phyloP scores from a whole-genome alignment of 2,888 invertebrate genomes.

The Tipula confusa region DNA sequence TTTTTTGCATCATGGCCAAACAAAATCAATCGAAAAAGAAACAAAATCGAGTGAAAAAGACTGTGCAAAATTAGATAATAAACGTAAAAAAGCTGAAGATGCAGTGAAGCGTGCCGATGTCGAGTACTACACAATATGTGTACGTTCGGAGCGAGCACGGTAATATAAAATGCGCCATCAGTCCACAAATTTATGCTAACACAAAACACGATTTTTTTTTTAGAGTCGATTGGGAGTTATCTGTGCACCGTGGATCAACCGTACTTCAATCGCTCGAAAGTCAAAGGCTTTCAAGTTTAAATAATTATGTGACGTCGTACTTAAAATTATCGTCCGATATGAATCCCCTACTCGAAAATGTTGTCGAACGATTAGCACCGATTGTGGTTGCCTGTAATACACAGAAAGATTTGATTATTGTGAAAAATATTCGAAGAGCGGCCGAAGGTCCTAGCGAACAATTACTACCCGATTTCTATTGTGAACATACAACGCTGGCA shows the following conservation, averaged over 20 bases:
- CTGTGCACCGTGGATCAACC: slow-evolving; percentile 78
- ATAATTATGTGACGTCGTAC: slow-evolving; percentile 63
- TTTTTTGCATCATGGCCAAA: slow-evolving; percentile 43
- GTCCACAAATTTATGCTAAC: background rate
- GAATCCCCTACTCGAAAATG: slow-evolving; percentile 72
- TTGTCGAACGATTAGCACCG: slow-evolving; percentile 47
- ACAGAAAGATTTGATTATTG: slow-evolving; percentile 47
- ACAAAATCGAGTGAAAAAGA: slow-evolving; percentile 59
- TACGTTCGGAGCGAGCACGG: slow-evolving; percentile 83
- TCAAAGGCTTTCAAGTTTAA: slow-evolving; percentile 78
- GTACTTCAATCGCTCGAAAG: slow-evolving; percentile 86
- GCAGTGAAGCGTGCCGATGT: slow-evolving; percentile 87
- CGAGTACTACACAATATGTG: slow-evolving; percentile 87
- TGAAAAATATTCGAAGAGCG: slow-evolving; percentile 47
- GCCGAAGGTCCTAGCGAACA: slow-evolving; percentile 68
- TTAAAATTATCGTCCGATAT: slow-evolving; percentile 64
- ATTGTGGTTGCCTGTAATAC: slow-evolving; percentile 48
- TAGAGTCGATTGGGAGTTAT: slow-evolving; percentile 81
- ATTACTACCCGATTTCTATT: slow-evolving; percentile 88
- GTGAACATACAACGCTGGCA: slow-evolving; percentile 86
- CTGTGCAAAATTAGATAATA: slow-evolving; percentile 75
- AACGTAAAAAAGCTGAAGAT: slow-evolving; percentile 85
- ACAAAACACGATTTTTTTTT: background rate
- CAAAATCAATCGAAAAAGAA: slow-evolving; percentile 47
- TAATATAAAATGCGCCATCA: slow-evolving; percentile 46